Conservation (phyloP, 2,797 vertebrate species). For the Pteropus rufus region DNA sequence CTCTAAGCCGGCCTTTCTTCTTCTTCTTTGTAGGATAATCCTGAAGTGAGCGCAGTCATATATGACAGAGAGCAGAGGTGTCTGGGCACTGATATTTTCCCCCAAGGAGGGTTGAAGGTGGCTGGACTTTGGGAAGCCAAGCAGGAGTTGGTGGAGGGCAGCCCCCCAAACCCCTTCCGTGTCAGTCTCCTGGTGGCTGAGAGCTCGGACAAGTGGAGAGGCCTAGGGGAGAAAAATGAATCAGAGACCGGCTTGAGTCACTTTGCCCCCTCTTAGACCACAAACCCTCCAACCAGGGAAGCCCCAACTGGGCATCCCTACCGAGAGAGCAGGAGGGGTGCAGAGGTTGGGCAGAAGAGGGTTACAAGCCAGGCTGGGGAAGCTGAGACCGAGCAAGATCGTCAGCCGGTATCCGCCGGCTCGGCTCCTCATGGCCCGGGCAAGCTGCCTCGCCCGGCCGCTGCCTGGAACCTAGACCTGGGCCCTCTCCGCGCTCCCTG, state of each 20-base stretch:
- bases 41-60: background rate
- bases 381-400: background rate
- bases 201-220: background rate
- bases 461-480: background rate
- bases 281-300: background rate
- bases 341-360: background rate
- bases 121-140: slow-evolving; percentile 21
- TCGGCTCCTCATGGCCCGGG: background rate
- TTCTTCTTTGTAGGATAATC: slow-evolving; percentile 2
- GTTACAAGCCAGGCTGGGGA: background rate
- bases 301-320: background rate
- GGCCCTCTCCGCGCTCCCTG: background rate
- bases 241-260: slow-evolving; percentile 33
- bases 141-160: background rate
- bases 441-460: background rate
- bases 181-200: background rate
- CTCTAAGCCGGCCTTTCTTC: slow-evolving; percentile 35
- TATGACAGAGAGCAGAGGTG: background rate
- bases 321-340: background rate
- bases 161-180: background rate
- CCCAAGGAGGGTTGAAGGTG: background rate
- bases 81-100: background rate
- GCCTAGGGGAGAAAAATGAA: slow-evolving; percentile 56
- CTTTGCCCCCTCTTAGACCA: background rate
- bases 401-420: background rate